Conservation (phyloP, 2,797 vertebrate species). For the Podargus strigoides region DNA sequence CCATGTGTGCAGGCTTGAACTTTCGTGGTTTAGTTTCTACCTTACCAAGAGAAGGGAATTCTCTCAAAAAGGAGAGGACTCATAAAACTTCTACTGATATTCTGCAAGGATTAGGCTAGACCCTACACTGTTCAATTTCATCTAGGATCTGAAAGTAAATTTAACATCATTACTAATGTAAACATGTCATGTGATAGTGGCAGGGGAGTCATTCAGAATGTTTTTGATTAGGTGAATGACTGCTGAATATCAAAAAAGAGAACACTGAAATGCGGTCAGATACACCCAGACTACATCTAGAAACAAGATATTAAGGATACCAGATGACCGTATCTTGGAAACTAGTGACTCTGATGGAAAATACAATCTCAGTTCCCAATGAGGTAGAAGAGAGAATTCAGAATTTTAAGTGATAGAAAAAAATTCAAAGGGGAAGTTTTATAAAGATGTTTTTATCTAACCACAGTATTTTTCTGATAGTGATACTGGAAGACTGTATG, state of each 20-base stretch:
- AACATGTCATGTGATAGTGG: background rate
- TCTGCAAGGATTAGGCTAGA: background rate
- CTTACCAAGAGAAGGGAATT: background rate
- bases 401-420: background rate
- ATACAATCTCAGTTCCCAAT: background rate
- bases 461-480: background rate
- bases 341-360: background rate
- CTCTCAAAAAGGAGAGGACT: background rate
- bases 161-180: background rate
- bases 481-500: background rate
- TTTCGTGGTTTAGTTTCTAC: background rate
- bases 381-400: background rate
- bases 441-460: background rate
- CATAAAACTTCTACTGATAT: background rate
- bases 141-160: background rate
- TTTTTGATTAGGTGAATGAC: background rate
- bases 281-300: background rate
- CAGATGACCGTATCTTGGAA: background rate
- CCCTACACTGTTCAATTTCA: background rate
- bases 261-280: background rate
- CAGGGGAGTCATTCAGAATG: background rate
- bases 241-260: background rate
- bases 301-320: background rate
- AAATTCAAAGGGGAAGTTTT: background rate
- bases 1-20: background rate